Base-by-base conservation (phyloP, 2,113 vertebrate species). In the Myrmecophaga tridactyla region DNA sequence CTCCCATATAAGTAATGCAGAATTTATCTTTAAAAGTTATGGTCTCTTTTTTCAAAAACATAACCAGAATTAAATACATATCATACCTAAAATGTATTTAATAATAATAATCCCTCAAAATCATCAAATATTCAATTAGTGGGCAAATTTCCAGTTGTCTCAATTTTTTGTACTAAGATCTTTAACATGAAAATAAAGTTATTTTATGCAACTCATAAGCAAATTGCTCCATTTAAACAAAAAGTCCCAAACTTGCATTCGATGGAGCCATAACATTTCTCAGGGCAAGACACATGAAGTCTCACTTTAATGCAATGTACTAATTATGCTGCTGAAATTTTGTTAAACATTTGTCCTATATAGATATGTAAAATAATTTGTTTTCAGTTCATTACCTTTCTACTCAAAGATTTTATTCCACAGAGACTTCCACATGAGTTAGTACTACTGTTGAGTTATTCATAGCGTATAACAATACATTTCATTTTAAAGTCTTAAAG, bases 361-460 rank as follows among this genome's bases (percentile, higher is more conserved):
- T 12, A 95, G 88, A 95, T 84, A 95, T 56, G 48, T 83, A 91
- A 96, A 95, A 96, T 92, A 90, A 95, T 94, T 91, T 97, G 89
- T 94, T 97, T 96, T 86, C 89, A 96, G 89, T 85, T 96, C 96
- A 94, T 86, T 96, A 92, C 80, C 69, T 96, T 95, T 90, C 91
- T 85, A 81, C 80, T 93, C 90, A 86, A 96, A 87, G 94, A 91
- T 76, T 96, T 85, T 89, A 86, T 70, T 83, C 65, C 29, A 60
- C 86, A 78, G 90, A 95, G 82, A 69, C 77, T 88, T 97, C 89
- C 94, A 83, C 70, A 36, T 81, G 86, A 97, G 63, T 94, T 94
- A 86, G 80, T 67, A 76, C 85, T 46, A 60, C 60, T 93, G 89
- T 31, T 43, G 70, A 83, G 92, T 90, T 94, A 89, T 92, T 95